phyloP scores from a whole-genome alignment of 2,797 vertebrate genomes.

The Galagoides demidoff region DNA sequence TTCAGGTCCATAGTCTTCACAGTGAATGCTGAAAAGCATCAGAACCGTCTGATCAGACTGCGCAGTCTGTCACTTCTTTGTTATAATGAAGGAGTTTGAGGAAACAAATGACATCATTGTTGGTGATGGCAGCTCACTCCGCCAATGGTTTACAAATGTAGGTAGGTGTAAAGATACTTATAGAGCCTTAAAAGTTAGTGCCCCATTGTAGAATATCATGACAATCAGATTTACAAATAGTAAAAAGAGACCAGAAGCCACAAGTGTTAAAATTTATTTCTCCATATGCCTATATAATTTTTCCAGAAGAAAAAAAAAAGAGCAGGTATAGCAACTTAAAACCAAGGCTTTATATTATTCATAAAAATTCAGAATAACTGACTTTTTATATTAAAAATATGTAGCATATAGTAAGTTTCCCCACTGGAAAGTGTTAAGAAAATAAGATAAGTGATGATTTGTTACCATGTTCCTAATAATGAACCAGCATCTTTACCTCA shows the following conservation, averaged over 20 bases:
- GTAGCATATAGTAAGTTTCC: not conserved
- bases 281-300: not conserved
- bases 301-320: no score
- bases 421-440: not conserved
- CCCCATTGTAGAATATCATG: not conserved
- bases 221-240: not conserved
- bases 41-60: not conserved
- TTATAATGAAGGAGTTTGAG: not conserved
- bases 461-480: not conserved
- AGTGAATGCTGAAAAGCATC: not conserved
- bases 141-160: not conserved
- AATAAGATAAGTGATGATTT: slow-evolving; percentile 31
- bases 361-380: not conserved
- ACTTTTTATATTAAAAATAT: slow-evolving; percentile 6
- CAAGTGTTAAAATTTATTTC: not conserved
- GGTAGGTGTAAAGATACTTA: not conserved
- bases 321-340: not conserved
- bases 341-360: not conserved
- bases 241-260: not conserved
- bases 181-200: not conserved
- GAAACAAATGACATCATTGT: not conserved
- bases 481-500: slow-evolving; percentile 47
- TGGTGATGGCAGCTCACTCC: not conserved
- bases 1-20: not conserved
- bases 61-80: not conserved